A percentile compares a stretch with the other conserved stretches of the same genome.
These are phyloP conservation scores for Pitta sordida DNA, from an alignment of 2,113 vertebrate species.

Conservation along the genomic window DNA sequence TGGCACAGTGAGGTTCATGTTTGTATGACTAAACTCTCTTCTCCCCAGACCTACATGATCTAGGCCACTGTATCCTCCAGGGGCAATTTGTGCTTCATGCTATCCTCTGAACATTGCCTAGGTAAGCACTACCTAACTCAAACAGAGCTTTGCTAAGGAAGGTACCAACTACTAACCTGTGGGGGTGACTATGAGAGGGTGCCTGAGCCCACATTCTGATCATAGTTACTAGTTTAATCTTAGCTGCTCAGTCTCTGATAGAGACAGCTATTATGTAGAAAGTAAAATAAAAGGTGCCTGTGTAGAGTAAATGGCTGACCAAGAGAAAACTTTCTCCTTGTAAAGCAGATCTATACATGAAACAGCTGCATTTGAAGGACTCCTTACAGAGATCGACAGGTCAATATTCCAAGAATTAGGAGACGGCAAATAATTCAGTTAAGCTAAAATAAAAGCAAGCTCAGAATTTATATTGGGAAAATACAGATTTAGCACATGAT, in stretches of 20 bases:
- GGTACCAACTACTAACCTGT: fast-evolving
- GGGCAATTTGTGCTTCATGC: not conserved
- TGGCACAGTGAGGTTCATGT: not conserved
- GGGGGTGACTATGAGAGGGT: not conserved
- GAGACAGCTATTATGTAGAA: not conserved
- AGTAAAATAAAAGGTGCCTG: not conserved
- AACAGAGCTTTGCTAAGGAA: not conserved
- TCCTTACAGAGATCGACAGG: not conserved
- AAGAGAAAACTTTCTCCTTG: not conserved
- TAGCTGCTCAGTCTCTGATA: not conserved
- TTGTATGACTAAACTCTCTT: not conserved
- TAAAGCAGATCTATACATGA: not conserved
- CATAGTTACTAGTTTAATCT: not conserved
- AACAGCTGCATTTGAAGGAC: not conserved
- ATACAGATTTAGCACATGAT: not conserved
- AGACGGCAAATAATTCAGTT: not conserved
- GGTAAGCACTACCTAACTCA: not conserved
- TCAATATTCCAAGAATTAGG: not conserved
- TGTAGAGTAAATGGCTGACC: not conserved
- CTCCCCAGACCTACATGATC: not conserved
- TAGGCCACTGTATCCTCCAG: not conserved
- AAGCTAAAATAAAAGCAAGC: not conserved
- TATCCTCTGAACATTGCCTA: not conserved
- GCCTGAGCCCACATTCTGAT: not conserved
- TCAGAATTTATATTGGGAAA: not conserved